Percentiles rank a stretch among this genome's conserved stretches.
phyloP scores from a whole-genome alignment of 2,888 invertebrate genomes.

The Macaria liturata region DNA sequence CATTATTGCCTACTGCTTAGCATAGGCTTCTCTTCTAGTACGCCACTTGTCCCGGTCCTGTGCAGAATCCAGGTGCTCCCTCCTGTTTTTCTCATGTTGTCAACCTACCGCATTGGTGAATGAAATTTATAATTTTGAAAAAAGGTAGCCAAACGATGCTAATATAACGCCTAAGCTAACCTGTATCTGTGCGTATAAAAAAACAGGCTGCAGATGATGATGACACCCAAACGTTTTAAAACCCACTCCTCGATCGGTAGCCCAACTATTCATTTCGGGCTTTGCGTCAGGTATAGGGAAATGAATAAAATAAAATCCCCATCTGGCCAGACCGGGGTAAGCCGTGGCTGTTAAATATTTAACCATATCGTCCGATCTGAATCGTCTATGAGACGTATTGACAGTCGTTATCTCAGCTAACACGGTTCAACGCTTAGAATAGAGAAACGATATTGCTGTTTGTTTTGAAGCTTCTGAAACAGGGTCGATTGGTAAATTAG shows the following conservation, averaged over 20 bases:
- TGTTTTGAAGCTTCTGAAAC: neutral
- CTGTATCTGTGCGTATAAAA: no score
- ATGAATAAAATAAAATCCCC: constrained; percentile 44
- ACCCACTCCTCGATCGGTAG: constrained; percentile 3
- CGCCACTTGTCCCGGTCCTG: no score
- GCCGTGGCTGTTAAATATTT: constrained; percentile 43
- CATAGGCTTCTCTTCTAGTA: no score
- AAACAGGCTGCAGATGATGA: neutral
- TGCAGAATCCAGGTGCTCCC: no score
- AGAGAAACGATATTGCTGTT: constrained; percentile 6
- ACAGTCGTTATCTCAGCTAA: constrained; percentile 45
- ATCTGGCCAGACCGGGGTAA: constrained; percentile 33
- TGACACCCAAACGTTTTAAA: neutral
- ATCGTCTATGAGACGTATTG: constrained; percentile 46
- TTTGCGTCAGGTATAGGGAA: constrained; percentile 18
- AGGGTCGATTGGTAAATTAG: no score
- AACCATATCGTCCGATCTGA: constrained; percentile 37
- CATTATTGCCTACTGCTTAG: no score
- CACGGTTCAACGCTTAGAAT: constrained; percentile 20
- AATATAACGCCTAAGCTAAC: no score
- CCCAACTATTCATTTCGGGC: constrained; percentile 15
- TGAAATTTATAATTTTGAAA: no score
- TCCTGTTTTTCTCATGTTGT: no score
- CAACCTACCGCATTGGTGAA: no score
- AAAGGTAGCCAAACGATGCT: no score